Percentiles rank a stretch among this genome's conserved stretches.
phyloP scores from a whole-genome alignment of 2,797 vertebrate species.

The Esox masquinongy region DNA sequence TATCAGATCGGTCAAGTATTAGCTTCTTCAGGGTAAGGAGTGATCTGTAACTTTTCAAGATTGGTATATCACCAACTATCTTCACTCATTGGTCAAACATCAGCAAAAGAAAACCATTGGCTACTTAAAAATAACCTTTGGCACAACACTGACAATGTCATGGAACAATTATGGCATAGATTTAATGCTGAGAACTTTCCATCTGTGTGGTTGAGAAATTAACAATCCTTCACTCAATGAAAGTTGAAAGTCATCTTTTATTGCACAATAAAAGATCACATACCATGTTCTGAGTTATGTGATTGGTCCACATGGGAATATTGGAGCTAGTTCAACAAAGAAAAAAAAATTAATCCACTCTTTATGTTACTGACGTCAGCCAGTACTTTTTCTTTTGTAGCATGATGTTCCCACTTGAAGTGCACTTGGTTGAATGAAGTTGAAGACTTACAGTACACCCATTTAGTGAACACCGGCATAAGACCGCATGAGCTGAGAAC shows the following conservation, averaged over 20 bases:
- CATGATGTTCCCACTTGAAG: conserved; percentile 39
- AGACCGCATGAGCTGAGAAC: conserved; percentile 22
- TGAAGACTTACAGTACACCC: conserved; percentile 42
- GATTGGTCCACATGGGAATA: conserved; percentile 79
- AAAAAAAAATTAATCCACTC: conserved; percentile 43
- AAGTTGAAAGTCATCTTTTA: conserved; percentile 82
- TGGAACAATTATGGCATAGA: too few relatives aligned
- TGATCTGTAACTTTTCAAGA: too few relatives aligned
- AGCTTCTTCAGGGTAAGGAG: too few relatives aligned
- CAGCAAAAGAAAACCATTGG: background rate
- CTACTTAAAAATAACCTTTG: background rate
- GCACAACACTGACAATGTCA: background rate
- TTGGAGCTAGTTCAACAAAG: conserved; percentile 64
- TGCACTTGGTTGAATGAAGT: conserved; percentile 50
- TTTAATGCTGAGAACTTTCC: background rate
- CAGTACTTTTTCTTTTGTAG: conserved; percentile 35
- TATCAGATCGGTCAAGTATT: too few relatives aligned
- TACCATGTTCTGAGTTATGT: conserved; percentile 72
- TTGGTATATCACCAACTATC: too few relatives aligned
- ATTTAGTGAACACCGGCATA: conserved; percentile 20
- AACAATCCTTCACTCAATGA: conserved; percentile 15
- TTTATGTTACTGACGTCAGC: conserved; percentile 49
- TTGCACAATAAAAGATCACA: conserved; percentile 83
- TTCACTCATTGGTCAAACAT: background rate
- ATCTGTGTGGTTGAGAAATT: background rate